Conservation (phyloP, 2,113 vertebrate genomes). For the Tichodroma muraria region DNA sequence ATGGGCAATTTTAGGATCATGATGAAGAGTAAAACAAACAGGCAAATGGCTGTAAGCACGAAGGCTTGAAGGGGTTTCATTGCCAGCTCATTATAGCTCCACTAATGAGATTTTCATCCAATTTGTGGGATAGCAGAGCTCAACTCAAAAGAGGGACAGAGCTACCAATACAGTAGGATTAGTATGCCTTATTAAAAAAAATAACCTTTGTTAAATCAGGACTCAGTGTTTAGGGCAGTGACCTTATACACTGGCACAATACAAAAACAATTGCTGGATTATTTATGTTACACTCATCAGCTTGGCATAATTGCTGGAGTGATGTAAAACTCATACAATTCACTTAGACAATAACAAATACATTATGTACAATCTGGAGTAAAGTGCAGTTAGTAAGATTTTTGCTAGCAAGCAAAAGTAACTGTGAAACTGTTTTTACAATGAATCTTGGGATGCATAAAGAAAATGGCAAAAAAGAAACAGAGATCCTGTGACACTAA, state of each 20-base stretch:
- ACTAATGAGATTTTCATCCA: conserved; percentile 69
- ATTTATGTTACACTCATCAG: conserved; percentile 28
- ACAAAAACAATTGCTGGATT: conserved; percentile 21
- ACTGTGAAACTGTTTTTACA: neutral
- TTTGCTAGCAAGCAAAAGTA: neutral
- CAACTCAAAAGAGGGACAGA: conserved; percentile 42
- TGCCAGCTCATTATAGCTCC: conserved; percentile 65
- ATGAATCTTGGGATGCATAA: neutral
- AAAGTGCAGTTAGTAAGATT: neutral
- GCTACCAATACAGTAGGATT: conserved; percentile 52
- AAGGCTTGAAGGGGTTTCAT: conserved; percentile 60
- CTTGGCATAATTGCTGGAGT: conserved; percentile 11
- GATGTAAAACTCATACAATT: neutral
- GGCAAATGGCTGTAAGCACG: conserved; percentile 43
- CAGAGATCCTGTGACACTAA: neutral
- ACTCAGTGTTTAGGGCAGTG: neutral
- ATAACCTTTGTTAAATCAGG: conserved; percentile 47
- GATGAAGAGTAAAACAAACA: conserved; percentile 64
- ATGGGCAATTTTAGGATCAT: conserved; percentile 59
- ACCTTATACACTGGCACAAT: neutral
- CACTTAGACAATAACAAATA: neutral
- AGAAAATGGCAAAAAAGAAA: neutral
- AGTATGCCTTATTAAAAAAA: conserved; percentile 44
- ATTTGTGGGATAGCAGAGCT: conserved; percentile 58
- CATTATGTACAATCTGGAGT: neutral